A percentile compares a stretch with the other conserved stretches of the same genome.
Conservation (phyloP, 1,140 invertebrate species). For the Hormaphis cornu region DNA sequence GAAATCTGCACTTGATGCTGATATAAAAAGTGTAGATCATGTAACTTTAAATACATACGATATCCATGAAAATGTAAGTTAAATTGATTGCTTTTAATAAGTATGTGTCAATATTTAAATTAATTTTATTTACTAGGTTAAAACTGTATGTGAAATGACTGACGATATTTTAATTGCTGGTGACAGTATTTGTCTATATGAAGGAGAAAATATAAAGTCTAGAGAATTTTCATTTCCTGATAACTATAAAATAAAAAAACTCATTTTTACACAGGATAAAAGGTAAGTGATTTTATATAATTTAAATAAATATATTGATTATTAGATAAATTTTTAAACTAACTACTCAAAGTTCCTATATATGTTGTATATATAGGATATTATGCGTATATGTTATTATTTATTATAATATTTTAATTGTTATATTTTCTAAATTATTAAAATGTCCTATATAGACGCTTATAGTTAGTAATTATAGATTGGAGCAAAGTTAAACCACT, state of each 20-base stretch:
- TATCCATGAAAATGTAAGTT: constrained; percentile 28
- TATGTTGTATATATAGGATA: too few relatives aligned
- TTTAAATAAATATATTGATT: background rate
- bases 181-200: constrained; percentile 19
- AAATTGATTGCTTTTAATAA: background rate
- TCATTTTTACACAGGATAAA: constrained; percentile 16
- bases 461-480: too few relatives aligned
- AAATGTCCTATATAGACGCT: too few relatives aligned
- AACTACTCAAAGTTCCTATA: background rate
- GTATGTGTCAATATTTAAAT: background rate
- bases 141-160: background rate
- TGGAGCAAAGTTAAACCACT: too few relatives aligned
- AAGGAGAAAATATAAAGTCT: constrained; percentile 19
- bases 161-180: constrained; percentile 17
- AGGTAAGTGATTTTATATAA: constrained; percentile 5
- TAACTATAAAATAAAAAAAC: constrained; percentile 31
- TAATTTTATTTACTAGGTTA: constrained; percentile 1
- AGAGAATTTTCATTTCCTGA: constrained; percentile 19
- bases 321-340: background rate
- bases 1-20: background rate
- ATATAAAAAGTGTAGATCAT: constrained; percentile 2
- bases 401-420: too few relatives aligned
- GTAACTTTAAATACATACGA: constrained; percentile 14
- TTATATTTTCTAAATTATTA: too few relatives aligned
- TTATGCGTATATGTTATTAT: too few relatives aligned